Conservation (phyloP, 35 echinoderm and acorn worm genomes). For the Apostichopus parvimensis region DNA sequence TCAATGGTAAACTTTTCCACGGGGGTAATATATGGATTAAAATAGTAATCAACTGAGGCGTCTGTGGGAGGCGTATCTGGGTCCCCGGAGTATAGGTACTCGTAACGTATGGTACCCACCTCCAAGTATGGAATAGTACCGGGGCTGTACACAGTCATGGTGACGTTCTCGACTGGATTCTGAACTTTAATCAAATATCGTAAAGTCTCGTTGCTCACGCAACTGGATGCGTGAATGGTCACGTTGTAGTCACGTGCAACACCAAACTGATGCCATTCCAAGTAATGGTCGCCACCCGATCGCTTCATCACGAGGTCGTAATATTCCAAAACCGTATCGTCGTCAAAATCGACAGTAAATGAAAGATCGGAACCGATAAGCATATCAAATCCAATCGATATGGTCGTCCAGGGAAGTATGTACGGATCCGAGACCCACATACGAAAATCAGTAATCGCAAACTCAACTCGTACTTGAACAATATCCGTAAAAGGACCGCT, state of each 20-base stretch:
- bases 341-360: constrained; percentile 73
- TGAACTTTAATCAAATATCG: constrained; percentile 80
- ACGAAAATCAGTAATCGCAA: constrained; percentile 74
- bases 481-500: constrained; percentile 75
- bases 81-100: constrained; percentile 72
- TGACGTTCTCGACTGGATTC: constrained; percentile 77
- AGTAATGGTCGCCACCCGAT: constrained; percentile 43
- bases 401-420: constrained; percentile 68
- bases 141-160: constrained; percentile 66
- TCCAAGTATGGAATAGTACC: constrained; percentile 75
- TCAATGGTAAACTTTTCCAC: constrained; percentile 69
- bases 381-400: constrained; percentile 83
- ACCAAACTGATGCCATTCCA: constrained; percentile 76
- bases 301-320: constrained; percentile 64
- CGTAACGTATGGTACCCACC: constrained; percentile 64
- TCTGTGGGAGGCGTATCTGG: constrained; percentile 79
- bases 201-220: constrained; percentile 76
- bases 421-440: constrained; percentile 91
- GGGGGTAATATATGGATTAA: constrained; percentile 47
- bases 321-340: constrained; percentile 44
- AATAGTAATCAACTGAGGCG: constrained; percentile 72
- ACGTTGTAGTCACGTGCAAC: constrained; percentile 79
- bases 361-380: constrained; percentile 84
- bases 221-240: constrained; percentile 69
- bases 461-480: constrained; percentile 74